Evolutionary conservation across 2,113 vertebrate genomes (phyloP), one percentile per base, ranked within the genome.

Genomic region (Brachyhypopomus gauderio): DNA sequence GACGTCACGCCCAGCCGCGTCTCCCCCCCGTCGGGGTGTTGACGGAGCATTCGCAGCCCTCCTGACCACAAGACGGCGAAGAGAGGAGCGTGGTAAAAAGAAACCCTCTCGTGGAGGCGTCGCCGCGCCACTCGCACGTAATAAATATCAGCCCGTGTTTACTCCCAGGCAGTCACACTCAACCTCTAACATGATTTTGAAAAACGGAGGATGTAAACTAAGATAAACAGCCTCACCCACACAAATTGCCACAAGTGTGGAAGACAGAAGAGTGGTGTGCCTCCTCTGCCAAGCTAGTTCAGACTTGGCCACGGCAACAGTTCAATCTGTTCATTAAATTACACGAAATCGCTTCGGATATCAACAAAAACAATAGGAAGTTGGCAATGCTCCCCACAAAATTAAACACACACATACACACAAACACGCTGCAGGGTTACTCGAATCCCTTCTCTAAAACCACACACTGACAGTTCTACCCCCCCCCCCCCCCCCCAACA

Each of bases 91-190:
- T 67, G 60, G 72, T 62, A 79, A 80, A 79, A 78, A 20, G 77
- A 79, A 72, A 30, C 30, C 30, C 30, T 30, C 64, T 75, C 63
- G n/a, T 85, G 66, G 66, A 67, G 66, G 83, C 78, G 81, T 83
- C n/a, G 12, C 62, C 48, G 34, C 30, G 62, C 22, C 82, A 79
- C 27, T 84, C 72, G 52, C 56, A 86, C 45, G 12, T 88, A 90
- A 84, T 75, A 87, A 86, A 86, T 82, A 73, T 63, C 48, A 60
- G 55, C 69, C 12, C 70, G 58, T 84, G 80, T 85, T 88, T 87
- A 84, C 87, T 88, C 88, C 83, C 63, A 86, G 48, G 79, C 82
- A 72, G 82, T 80, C 84, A 79, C 77, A 78, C 52, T 82, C 38
- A 11, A 70, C 74, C 79, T 60, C 22, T 77, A 84, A 84, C 67